Evolutionary conservation across 2,888 invertebrate species (phyloP).

Genomic region (Andrena fulva): DNA sequence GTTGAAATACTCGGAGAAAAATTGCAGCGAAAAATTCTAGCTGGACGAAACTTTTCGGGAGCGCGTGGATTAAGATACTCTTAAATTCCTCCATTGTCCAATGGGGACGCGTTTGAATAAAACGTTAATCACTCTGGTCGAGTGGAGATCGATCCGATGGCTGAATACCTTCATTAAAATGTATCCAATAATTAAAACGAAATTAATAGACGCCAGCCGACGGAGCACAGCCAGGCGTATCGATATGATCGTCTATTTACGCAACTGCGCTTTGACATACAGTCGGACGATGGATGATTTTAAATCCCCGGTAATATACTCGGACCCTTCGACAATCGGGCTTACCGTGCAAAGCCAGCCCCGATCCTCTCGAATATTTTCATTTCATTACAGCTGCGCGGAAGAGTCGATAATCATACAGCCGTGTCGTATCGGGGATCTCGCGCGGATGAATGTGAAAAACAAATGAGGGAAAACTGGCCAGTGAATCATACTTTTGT

Average conservation of each 20-base stretch:
- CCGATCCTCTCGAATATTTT: constrained; percentile 35
- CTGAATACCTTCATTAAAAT: constrained; percentile 14
- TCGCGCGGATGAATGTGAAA: too few relatives aligned
- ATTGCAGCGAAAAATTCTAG: too few relatives aligned
- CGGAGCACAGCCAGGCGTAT: not conserved
- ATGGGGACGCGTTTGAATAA: not conserved
- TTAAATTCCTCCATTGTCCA: not conserved
- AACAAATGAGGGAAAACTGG: too few relatives aligned
- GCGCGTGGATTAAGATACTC: not conserved
- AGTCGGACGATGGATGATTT: constrained; percentile 4
- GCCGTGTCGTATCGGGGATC: not conserved
- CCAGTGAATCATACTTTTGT: too few relatives aligned
- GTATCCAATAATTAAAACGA: constrained; percentile 19
- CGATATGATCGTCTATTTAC: constrained; percentile 15
- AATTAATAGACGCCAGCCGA: constrained; percentile 12
- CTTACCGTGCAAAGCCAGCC: not conserved
- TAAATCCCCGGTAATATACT: constrained; percentile 9
- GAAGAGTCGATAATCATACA: constrained; percentile 29
- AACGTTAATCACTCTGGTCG: not conserved
- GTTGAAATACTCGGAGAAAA: too few relatives aligned
- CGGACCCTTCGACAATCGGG: constrained; percentile 7
- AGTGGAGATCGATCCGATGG: not conserved
- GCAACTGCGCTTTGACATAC: not conserved
- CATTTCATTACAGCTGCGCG: constrained; percentile 34
- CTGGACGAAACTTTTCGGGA: too few relatives aligned